These are phyloP conservation scores for Antheraea yamamai DNA, from an alignment of 2,888 invertebrate genomes.

Conservation along the genomic window DNA sequence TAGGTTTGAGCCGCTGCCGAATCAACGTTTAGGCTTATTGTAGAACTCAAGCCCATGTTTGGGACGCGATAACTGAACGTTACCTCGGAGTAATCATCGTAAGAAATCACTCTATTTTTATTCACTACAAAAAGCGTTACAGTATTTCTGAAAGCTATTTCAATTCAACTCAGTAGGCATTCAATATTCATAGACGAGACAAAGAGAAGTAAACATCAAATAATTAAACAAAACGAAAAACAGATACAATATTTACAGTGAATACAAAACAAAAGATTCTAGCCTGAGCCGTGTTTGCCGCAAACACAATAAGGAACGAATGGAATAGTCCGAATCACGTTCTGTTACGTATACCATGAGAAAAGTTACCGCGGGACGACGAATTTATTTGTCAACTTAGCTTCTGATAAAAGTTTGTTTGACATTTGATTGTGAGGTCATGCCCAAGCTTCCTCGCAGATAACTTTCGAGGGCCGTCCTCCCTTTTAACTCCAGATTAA, in stretches of 20 bases:
- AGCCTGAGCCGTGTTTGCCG: slow-evolving; percentile 23
- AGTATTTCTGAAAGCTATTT: not conserved
- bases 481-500: slow-evolving; percentile 59
- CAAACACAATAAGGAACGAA: slow-evolving; percentile 41
- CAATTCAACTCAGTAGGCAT: not conserved
- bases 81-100: not conserved
- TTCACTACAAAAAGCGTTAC: not conserved
- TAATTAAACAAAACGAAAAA: slow-evolving; percentile 1
- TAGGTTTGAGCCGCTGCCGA: too few relatives aligned
- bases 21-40: not conserved
- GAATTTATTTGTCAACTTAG: slow-evolving; percentile 80
- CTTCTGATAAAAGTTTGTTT: slow-evolving; percentile 77
- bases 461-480: slow-evolving; percentile 33
- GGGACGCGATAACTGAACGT: not conserved
- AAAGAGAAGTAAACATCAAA: not conserved
- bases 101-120: not conserved
- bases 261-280: slow-evolving; percentile 7
- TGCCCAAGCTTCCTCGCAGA: slow-evolving; percentile 57
- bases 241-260: slow-evolving; percentile 16
- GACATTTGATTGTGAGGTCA: slow-evolving; percentile 78
- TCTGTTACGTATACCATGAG: slow-evolving; percentile 60
- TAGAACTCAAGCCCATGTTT: not conserved
- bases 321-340: slow-evolving; percentile 53
- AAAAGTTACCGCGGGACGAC: slow-evolving; percentile 63
- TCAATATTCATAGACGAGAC: not conserved